These are phyloP conservation scores for Shargacucullia verbasci DNA, from an alignment of 2,888 invertebrate genomes.

Conservation along the genomic window DNA sequence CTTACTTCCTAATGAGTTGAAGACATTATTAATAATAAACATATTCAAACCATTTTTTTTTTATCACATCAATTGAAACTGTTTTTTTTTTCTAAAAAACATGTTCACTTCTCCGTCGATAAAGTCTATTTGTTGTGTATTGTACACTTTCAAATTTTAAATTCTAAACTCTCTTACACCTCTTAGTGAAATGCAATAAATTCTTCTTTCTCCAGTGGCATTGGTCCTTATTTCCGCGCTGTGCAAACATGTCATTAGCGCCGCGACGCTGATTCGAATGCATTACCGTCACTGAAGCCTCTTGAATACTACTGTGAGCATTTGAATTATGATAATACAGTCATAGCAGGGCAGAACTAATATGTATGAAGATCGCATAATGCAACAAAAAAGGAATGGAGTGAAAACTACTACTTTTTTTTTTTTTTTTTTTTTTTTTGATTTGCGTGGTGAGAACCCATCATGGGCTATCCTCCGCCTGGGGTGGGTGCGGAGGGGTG, in stretches of 20 bases:
- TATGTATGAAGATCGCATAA: constrained; percentile 1
- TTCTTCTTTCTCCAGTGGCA: background rate
- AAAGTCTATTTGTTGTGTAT: too few relatives aligned
- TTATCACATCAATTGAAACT: background rate
- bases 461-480: too few relatives aligned
- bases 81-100: too few relatives aligned
- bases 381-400: background rate
- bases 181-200: background rate
- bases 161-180: too few relatives aligned
- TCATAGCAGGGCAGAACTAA: background rate
- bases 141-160: too few relatives aligned
- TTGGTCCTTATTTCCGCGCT: background rate
- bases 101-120: too few relatives aligned
- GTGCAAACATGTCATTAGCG: constrained; percentile 1
- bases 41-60: too few relatives aligned
- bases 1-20: too few relatives aligned
- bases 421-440: too few relatives aligned
- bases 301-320: constrained; percentile 1
- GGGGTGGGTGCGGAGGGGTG: too few relatives aligned
- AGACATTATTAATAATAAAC: too few relatives aligned
- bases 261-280: constrained; percentile 5
- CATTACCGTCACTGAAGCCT: constrained; percentile 2
- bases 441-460: too few relatives aligned
- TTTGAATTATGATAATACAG: constrained; percentile 6
- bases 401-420: background rate